phyloP scores from a whole-genome alignment of 2,797 vertebrate species.

The Clarias platycephalus region DNA sequence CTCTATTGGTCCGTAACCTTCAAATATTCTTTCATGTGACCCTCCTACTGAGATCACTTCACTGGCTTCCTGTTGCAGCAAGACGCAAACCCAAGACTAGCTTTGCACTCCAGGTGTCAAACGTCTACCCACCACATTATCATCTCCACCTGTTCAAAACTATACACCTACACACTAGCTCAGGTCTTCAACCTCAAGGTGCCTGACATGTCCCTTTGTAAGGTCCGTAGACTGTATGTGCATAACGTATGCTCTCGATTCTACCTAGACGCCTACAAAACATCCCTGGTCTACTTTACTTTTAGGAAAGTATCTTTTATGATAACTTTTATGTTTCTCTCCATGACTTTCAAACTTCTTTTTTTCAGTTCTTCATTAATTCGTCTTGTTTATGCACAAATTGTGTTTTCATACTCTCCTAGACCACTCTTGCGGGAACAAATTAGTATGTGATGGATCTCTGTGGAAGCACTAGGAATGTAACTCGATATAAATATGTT shows the following conservation, averaged over 20 bases:
- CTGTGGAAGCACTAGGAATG: neutral
- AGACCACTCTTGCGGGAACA: neutral
- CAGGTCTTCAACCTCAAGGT: neutral
- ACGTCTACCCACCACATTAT: neutral
- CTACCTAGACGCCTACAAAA: neutral
- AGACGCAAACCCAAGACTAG: neutral
- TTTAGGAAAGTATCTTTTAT: neutral
- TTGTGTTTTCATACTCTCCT: neutral
- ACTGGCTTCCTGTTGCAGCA: conserved; percentile 1
- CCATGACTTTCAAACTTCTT: neutral
- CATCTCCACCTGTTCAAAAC: neutral
- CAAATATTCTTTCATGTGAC: neutral
- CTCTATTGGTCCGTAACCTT: neutral
- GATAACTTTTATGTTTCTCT: neutral
- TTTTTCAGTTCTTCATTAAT: neutral
- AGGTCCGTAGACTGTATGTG: neutral
- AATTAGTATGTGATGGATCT: neutral
- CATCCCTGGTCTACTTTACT: neutral
- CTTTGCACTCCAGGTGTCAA: neutral
- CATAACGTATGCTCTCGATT: neutral
- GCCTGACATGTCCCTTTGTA: neutral
- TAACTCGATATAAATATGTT: neutral
- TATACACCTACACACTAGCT: neutral
- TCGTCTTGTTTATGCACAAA: neutral
- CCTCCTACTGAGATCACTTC: conserved; percentile 1